These are phyloP conservation scores for Nerophis lumbriciformis DNA, from an alignment of 2,113 vertebrate genomes.

Conservation along the genomic window DNA sequence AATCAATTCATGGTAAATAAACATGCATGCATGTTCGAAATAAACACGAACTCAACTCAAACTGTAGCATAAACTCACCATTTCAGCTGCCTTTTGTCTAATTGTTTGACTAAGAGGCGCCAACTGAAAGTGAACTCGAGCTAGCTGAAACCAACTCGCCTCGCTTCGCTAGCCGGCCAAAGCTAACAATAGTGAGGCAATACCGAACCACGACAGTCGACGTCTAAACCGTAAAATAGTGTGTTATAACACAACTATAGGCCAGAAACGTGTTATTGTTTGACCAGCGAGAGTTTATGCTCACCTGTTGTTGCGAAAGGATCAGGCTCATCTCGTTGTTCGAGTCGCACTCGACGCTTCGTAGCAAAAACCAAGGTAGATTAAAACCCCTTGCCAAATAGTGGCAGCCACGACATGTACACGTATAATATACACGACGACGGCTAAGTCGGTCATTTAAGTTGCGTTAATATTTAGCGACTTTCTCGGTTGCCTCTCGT, in stretches of 20 bases:
- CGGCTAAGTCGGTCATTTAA: slow-evolving; percentile 1
- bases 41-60: too few species aligned
- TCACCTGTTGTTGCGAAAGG: slow-evolving; percentile 62
- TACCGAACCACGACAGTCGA: background rate
- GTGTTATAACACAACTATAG: background rate
- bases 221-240: background rate
- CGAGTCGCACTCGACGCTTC: slow-evolving; percentile 16
- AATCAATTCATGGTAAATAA: too few species aligned
- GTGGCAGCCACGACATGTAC: slow-evolving; percentile 4
- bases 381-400: background rate
- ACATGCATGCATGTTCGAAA: too few species aligned
- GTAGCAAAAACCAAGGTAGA: background rate
- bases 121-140: slow-evolving; percentile 1
- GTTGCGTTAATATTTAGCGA: slow-evolving; percentile 14
- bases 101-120: background rate
- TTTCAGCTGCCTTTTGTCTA: too few species aligned
- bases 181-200: slow-evolving; percentile 15
- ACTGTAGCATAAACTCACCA: too few species aligned
- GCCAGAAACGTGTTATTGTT: background rate
- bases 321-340: slow-evolving; percentile 64
- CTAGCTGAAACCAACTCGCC: slow-evolving; percentile 17
- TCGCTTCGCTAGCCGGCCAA: slow-evolving; percentile 32
- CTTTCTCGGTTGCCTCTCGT: background rate
- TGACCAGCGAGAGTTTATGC: background rate
- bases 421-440: background rate